Conservation (phyloP, 2,888 invertebrate genomes). For the Deroplatys truncata region DNA sequence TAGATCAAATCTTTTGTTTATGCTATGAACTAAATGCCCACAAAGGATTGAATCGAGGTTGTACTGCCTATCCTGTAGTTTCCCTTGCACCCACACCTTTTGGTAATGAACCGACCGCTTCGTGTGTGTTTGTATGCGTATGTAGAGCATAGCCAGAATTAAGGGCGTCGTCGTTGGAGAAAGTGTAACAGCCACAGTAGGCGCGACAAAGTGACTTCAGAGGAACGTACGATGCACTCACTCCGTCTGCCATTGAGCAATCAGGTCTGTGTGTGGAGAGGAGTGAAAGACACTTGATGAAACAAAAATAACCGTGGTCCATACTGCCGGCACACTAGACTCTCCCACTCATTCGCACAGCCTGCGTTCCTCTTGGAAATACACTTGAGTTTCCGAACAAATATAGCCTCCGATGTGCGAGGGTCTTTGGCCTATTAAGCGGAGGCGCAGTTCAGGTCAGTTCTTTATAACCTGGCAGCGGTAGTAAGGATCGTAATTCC, state of each 20-base stretch:
- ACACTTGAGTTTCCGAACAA: background rate
- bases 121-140: background rate
- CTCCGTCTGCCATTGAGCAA: background rate
- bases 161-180: background rate
- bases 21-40: too few relatives aligned
- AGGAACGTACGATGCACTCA: background rate
- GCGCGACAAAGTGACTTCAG: background rate
- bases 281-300: background rate
- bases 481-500: too few relatives aligned
- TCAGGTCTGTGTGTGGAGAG: background rate
- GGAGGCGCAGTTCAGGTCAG: background rate
- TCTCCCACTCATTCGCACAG: background rate
- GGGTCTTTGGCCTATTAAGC: background rate
- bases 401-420: background rate
- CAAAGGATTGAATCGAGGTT: too few relatives aligned
- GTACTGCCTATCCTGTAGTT: too few relatives aligned
- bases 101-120: too few relatives aligned
- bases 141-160: background rate
- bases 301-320: background rate
- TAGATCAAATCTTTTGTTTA: too few relatives aligned
- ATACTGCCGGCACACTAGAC: background rate
- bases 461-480: too few relatives aligned
- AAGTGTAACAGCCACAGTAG: background rate
- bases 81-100: too few relatives aligned
- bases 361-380: background rate